A percentile compares a stretch with the other conserved stretches of the same genome.
Evolutionary conservation across 1,140 invertebrate genomes (phyloP).

Genomic region (Camponotus vicinus): DNA sequence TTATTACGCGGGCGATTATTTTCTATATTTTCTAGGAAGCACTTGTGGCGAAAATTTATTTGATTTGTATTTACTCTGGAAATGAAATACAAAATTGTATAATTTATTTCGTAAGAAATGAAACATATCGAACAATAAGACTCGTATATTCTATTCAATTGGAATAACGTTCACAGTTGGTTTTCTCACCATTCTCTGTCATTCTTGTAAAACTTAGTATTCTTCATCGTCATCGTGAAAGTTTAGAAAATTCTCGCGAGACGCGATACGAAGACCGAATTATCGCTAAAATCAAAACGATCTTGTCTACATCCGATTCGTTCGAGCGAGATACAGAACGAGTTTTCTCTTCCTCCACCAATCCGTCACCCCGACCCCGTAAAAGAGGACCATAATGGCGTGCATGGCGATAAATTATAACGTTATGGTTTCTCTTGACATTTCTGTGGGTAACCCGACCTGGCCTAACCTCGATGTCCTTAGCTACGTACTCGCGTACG

Average conservation of each 20-base stretch:
- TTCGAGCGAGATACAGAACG: constrained; percentile 74
- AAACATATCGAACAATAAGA: neutral
- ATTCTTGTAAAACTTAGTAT: neutral
- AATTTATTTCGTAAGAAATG: constrained; percentile 17
- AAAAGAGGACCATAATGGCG: constrained; percentile 81
- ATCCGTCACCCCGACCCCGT: constrained; percentile 84
- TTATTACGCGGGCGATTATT: neutral
- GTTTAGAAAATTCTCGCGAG: neutral
- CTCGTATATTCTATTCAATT: neutral
- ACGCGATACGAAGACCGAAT: too few species aligned
- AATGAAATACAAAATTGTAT: neutral
- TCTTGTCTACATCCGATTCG: constrained; percentile 52
- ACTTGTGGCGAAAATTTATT: neutral
- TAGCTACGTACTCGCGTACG: constrained; percentile 69
- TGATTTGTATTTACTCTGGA: neutral
- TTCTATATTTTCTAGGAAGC: neutral
- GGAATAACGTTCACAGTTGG: neutral
- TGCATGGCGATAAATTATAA: constrained; percentile 85
- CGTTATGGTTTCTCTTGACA: constrained; percentile 85
- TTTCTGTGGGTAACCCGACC: constrained; percentile 84
- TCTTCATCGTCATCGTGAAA: neutral
- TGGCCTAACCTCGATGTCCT: constrained; percentile 83
- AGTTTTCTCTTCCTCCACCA: constrained; percentile 76
- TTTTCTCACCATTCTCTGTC: neutral
- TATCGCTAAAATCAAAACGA: constrained; percentile 53